Conservation (phyloP, 2,113 vertebrate species). For the Anas platyrhynchos region DNA sequence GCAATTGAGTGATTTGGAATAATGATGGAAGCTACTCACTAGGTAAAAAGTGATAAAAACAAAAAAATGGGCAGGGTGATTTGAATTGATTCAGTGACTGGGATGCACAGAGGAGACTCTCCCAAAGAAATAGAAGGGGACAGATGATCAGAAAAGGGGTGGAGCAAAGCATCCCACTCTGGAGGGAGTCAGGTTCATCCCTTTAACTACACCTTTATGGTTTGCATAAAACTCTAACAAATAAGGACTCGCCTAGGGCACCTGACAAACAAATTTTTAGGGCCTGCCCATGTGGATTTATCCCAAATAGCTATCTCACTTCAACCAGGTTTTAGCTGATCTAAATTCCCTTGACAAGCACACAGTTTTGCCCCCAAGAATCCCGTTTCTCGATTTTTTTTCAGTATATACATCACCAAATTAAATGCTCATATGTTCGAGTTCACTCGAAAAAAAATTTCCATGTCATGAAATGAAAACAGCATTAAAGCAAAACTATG, state of each 20-base stretch:
- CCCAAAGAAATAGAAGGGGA: background rate
- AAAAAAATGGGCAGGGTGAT: background rate
- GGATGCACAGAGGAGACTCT: background rate
- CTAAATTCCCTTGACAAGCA: background rate
- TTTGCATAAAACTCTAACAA: background rate
- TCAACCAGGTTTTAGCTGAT: background rate
- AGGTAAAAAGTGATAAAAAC: background rate
- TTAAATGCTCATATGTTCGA: background rate
- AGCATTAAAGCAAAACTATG: background rate
- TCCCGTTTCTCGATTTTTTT: background rate
- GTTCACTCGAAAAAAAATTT: background rate
- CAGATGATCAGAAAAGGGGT: background rate
- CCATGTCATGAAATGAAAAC: slow-evolving; percentile 12
- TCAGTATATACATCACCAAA: background rate
- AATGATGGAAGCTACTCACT: background rate
- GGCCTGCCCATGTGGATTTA: background rate
- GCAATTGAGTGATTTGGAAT: background rate
- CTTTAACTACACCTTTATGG: background rate
- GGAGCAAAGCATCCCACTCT: background rate
- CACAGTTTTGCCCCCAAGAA: background rate
- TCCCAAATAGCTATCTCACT: background rate
- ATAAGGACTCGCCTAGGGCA: background rate
- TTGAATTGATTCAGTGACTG: background rate
- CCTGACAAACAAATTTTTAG: background rate
- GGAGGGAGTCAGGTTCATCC: background rate